Evolutionary conservation across 2,888 invertebrate species (phyloP).

Genomic region (Harpalus rufipes): DNA sequence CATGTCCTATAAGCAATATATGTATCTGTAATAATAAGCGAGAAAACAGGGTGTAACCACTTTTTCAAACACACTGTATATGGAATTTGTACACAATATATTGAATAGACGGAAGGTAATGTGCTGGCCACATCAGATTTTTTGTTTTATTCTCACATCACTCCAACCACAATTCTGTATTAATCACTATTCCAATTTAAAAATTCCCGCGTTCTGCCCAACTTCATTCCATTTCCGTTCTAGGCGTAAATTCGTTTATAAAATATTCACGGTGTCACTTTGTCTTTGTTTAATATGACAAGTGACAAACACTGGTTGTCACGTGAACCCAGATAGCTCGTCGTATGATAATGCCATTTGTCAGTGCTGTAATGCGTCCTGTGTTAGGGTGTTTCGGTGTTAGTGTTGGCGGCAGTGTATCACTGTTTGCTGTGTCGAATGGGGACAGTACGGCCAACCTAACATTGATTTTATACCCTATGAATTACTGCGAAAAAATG

Average conservation of each 20-base stretch:
- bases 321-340: conserved; percentile 54
- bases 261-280: conserved; percentile 59
- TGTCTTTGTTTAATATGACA: conserved; percentile 65
- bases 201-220: neutral
- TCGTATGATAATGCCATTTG: conserved; percentile 61
- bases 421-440: too few relatives aligned
- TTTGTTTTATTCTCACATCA: neutral
- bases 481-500: neutral
- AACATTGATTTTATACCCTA: neutral
- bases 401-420: neutral
- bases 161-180: neutral
- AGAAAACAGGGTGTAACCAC: too few relatives aligned
- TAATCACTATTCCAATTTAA: neutral
- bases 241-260: conserved; percentile 59
- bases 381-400: neutral
- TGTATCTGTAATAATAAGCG: too few relatives aligned
- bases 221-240: neutral
- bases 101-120: too few relatives aligned
- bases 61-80: too few relatives aligned
- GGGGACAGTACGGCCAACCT: neutral
- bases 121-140: too few relatives aligned
- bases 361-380: conserved; percentile 21
- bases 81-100: too few relatives aligned
- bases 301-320: conserved; percentile 63
- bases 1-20: too few relatives aligned